A percentile compares a stretch with the other conserved stretches of the same genome.
Evolutionary conservation across 2,113 vertebrate species (phyloP).

Genomic region (Myotis yumanensis): DNA sequence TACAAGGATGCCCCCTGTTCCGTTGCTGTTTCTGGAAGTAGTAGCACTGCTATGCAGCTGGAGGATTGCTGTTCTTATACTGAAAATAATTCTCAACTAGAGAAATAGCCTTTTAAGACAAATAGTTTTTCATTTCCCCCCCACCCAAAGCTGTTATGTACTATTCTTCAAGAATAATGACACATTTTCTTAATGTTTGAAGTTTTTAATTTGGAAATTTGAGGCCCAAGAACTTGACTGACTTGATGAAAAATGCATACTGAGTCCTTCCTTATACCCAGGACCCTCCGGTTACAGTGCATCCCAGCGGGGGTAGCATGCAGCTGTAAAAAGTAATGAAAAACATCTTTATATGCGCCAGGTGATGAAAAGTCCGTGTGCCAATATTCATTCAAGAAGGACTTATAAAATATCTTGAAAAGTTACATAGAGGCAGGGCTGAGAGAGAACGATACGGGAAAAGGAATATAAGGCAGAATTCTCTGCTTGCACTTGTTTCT

Average conservation of each 20-base stretch:
- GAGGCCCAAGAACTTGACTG: neutral
- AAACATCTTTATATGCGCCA: neutral
- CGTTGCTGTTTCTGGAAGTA: neutral
- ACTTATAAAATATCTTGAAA: neutral
- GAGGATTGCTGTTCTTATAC: neutral
- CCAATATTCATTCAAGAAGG: neutral
- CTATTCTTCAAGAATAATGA: neutral
- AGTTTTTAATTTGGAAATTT: slow-evolving; percentile 9
- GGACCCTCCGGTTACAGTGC: neutral
- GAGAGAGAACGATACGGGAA: neutral
- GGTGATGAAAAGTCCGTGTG: neutral
- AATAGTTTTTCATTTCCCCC: neutral
- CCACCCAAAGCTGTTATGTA: neutral
- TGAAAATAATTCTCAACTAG: neutral
- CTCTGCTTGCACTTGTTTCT: neutral
- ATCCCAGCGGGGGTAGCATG: neutral
- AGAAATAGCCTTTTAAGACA: neutral
- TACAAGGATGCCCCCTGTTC: neutral
- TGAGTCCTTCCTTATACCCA: neutral
- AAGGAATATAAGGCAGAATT: neutral
- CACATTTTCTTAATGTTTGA: neutral
- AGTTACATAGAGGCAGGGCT: neutral
- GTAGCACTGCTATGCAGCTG: neutral
- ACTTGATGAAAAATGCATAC: neutral
- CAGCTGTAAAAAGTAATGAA: neutral